Evolutionary conservation across 2,888 invertebrate genomes (phyloP), one percentile per base, ranked within the genome.

Genomic region (Drymonia ruficornis): DNA sequence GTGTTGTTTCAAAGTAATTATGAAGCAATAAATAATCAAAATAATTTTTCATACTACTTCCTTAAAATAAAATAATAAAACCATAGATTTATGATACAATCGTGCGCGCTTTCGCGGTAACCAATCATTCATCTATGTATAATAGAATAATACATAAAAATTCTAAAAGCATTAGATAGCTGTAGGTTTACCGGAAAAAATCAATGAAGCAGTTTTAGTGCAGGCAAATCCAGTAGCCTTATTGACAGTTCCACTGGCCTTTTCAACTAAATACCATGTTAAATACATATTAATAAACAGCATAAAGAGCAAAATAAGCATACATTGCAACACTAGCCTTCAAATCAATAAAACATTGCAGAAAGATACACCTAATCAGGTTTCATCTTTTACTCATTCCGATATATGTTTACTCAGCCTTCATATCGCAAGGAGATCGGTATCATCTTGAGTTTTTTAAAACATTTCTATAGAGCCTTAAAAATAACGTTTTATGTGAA

Each of bases 291-390:
- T 71, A 57, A 67, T 53, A 19, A 63, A 61, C 49, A 55, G 55
- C 23, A 59, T 65, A 72, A 74, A 76, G 65, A 75, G 53, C 69
- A 74, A 72, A 71, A 74, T 74, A 66, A 62, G 55, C 67, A 71
- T 69, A 71, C 40, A 63, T 67, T 71, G 51, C 62, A 34, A 64
- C 55, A 70, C 51, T 42, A 58, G 63, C 75, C 74, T 75, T 75
- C 59, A 63, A 48, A 61, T 53, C 45, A 45, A 52, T 48, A 52
- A 57, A 15, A 43, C 53, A 50, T 56, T 51, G 43, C 50, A 52
- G 49, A 63, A 64, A 61, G 50, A 34, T 52, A 54, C 58, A 53
- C 53, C 54, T 54, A 59, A 59, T 59, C 50, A 42, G 49, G 43
- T 52, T 55, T 43, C 38, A 62, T 56, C 52, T 23, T 59, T 49